phyloP scores from a whole-genome alignment of 1,140 invertebrate genomes.

The Camponotus floridanus region DNA sequence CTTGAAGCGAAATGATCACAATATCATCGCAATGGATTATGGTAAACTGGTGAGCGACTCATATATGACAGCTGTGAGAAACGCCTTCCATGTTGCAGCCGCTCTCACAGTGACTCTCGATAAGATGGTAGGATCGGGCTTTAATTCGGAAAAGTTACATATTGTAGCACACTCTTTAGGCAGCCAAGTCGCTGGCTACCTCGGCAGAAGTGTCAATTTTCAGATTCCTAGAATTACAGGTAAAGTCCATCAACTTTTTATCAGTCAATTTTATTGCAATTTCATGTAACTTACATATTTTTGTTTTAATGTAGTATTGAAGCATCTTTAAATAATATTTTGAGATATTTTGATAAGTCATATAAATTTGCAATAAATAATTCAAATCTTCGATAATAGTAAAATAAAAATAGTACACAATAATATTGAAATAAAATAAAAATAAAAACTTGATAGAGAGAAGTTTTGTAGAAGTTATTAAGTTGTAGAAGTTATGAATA shows the following conservation, averaged over 20 bases:
- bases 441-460: background rate
- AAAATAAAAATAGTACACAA: background rate
- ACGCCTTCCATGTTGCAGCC: constrained; percentile 82
- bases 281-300: background rate
- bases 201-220: constrained; percentile 85
- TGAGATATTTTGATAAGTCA: constrained; percentile 14
- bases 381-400: background rate
- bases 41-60: constrained; percentile 87
- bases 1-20: constrained; percentile 78
- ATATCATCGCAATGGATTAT: constrained; percentile 88
- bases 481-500: background rate
- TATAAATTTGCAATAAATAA: background rate
- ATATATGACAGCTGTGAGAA: constrained; percentile 87
- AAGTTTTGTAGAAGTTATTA: background rate
- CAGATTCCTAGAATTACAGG: constrained; percentile 80
- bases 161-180: constrained; percentile 92
- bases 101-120: constrained; percentile 65
- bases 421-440: background rate
- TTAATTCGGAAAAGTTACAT: constrained; percentile 86
- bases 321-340: background rate
- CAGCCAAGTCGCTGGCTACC: constrained; percentile 90
- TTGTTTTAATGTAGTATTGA: background rate
- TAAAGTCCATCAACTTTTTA: constrained; percentile 37
- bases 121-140: constrained; percentile 72
- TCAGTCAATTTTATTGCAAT: background rate